Evolutionary conservation across 2,888 invertebrate genomes (phyloP), one percentile per base, ranked within the genome.

Genomic region (Melanargia galathea): DNA sequence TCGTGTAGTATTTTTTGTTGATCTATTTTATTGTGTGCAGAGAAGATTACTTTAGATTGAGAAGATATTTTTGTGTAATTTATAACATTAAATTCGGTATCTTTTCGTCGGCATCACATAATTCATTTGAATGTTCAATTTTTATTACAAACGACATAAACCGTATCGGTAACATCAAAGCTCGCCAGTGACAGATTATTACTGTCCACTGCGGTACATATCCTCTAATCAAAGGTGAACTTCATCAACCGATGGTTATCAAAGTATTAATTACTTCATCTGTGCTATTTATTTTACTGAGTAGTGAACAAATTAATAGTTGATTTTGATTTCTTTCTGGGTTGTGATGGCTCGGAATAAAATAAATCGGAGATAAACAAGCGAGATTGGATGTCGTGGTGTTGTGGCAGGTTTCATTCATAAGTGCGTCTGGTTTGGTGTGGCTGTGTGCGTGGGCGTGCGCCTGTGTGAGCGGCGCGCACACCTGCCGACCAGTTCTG

Each of bases 401-500:
- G 64, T 63, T 69, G 67, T 63, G 62, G 80, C 71, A 83, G 81
- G 83, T 79, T 89, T 87, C 90, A 90, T 90, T 90, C 86, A 90
- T 90, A 86, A 87, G 87, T 82, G 81, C 82, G 83, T 75, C 82
- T 80, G 83, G 86, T 83, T 83, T 79, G 75, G 71, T 70, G 74
- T 72, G 66, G 70, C 59, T 48, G 74, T 67, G 79, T 73, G 78
- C 67, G 77, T 57, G 72, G 70, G 75, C 67, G 71, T 62, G 70
- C 48, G 73, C 62, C 72, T 60, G 72, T 71, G 80, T 73, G 80
- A 71, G 78, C 65, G 79, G 73, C 80, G 73, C 73, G 83, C 83
- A 86, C 91, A 91, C 91, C 91, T 91, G 91, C 90, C 91, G 87
- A 91, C 91, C 91, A 86, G 91, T 91, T 91, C 84, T 84, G 86